Conservation (phyloP, 2,888 invertebrate species). For the Clepsis dumicolana region DNA sequence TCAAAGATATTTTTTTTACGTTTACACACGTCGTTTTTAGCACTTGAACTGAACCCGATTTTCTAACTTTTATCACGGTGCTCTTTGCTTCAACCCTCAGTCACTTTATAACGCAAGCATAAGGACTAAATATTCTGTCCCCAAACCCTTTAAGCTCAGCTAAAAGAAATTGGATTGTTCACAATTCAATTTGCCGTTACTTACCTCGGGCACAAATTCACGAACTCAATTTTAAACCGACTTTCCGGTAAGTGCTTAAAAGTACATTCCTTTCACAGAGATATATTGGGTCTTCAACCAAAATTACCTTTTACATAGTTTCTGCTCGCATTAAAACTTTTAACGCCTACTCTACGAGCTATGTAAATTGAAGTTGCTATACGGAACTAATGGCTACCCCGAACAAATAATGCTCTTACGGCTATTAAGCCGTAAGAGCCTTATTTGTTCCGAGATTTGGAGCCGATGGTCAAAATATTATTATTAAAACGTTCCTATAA, state of each 20-base stretch:
- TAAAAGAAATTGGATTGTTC: conserved; percentile 36
- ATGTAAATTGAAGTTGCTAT: neutral
- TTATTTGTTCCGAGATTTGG: too few species aligned
- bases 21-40: too few species aligned
- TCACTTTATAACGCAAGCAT: conserved; percentile 1
- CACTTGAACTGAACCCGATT: too few species aligned
- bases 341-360: conserved; percentile 21
- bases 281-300: conserved; percentile 47
- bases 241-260: conserved; percentile 45
- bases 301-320: conserved; percentile 45
- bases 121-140: neutral
- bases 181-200: conserved; percentile 42
- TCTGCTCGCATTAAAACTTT: conserved; percentile 50
- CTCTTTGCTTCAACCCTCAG: neutral
- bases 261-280: conserved; percentile 45
- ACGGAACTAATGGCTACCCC: too few species aligned
- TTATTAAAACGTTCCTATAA: too few species aligned
- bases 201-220: conserved; percentile 36
- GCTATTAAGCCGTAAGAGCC: too few species aligned
- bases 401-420: too few species aligned
- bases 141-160: conserved; percentile 15
- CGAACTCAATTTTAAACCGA: conserved; percentile 43
- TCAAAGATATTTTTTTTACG: too few species aligned
- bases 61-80: too few species aligned
- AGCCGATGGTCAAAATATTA: too few species aligned